phyloP scores from a whole-genome alignment of 2,797 vertebrate genomes.

The Lacerta bilineata region DNA sequence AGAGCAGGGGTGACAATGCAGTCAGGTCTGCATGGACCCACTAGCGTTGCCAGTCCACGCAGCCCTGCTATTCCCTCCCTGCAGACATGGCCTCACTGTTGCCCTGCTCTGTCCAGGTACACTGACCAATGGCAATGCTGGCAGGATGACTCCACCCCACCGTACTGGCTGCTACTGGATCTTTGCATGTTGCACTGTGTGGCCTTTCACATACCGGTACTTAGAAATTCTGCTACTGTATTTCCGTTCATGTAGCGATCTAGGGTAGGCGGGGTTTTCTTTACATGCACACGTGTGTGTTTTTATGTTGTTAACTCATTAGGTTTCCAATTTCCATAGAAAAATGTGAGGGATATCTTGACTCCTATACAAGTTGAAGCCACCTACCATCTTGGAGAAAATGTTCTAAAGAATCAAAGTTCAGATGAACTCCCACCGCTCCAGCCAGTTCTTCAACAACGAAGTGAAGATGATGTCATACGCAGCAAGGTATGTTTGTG shows the following conservation, averaged over 20 bases:
- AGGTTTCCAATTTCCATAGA: conserved; percentile 83
- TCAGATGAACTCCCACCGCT: conserved; percentile 82
- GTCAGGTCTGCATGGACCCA: too few species aligned
- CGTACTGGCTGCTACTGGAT: too few species aligned
- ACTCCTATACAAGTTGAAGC: conserved; percentile 89
- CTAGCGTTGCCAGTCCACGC: too few species aligned
- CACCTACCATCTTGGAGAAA: conserved; percentile 85
- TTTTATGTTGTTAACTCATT: conserved; percentile 71
- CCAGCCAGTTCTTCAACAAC: conserved; percentile 90
- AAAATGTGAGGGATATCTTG: conserved; percentile 92
- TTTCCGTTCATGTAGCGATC: conserved; percentile 31
- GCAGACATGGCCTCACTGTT: too few species aligned
- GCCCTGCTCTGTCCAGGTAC: too few species aligned
- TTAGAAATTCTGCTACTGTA: not conserved
- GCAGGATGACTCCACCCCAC: too few species aligned
- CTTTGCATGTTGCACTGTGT: too few species aligned
- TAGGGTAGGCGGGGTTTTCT: conserved; percentile 12
- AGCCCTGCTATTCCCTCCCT: too few species aligned
- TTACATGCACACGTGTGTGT: conserved; percentile 30
- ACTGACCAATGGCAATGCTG: too few species aligned
- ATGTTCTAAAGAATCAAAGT: conserved; percentile 71
- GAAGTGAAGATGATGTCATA: conserved; percentile 79
- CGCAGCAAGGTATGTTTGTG: conserved; percentile 83
- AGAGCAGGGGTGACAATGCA: too few species aligned
- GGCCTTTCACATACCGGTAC: not conserved